Base-by-base conservation (phyloP, 2,113 vertebrate genomes). In the Gorsachius goisagi region DNA sequence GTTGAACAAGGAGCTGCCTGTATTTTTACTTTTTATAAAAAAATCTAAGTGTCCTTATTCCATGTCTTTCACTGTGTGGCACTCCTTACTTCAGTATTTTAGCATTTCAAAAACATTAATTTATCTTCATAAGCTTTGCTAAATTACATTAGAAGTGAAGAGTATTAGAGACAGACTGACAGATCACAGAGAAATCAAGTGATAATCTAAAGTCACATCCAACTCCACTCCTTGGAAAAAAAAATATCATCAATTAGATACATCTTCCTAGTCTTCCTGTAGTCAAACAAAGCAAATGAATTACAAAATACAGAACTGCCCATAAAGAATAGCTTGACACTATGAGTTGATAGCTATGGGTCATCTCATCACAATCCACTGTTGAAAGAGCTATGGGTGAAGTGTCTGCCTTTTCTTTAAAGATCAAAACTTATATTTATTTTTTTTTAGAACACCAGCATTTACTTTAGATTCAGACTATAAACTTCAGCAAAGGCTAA, bases 401-500 rank as follows among this genome's bases (percentile, higher is more conserved):
- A 91, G 32, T 12, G 2, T 12, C 69, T 83, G 92, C 75, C 86
- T 95, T 87, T 81, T 73, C 77, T 92, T 87, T 95, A 94, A 97
- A 97, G 91, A 95, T 96, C 96, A 97, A 92, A 83, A 27, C 60
- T 96, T 88, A 28, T 81, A 62, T 85, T 73, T 71, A 3, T 66
- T 88, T 89, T 75, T 58, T 93, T 88, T 82, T 55, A 69, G 87
- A 96, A 82, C 68, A 75, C 64, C 94, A 94, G 39, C 88, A 95
- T 97, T 97, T 97, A 89, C 94, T 96, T 95, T 95, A 91, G 92
- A 90, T 67, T 97, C 79, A 81, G 69, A 87, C 96, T 87, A 89
- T 73, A 97, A 95, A 94, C 89, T 89, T 91, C 89, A 93, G 73
- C 45, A 73, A 94, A 96, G 59, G 53, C 81, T 88, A 97, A 96